Conservation (phyloP, 2,888 invertebrate genomes). For the Hecatera dysodea region DNA sequence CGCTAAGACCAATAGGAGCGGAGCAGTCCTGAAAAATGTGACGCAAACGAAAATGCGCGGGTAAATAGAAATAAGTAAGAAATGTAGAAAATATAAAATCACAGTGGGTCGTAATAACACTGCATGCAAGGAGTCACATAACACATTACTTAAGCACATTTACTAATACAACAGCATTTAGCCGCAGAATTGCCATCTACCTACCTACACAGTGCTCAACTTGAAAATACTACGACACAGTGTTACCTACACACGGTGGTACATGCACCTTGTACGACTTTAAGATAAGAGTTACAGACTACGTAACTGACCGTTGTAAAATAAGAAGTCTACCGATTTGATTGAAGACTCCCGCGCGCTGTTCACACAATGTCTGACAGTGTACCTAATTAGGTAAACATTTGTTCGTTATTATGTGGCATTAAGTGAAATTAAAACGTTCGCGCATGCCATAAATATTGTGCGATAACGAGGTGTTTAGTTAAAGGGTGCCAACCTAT, state of each 20-base stretch:
- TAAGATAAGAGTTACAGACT: constrained; percentile 5
- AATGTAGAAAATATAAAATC: too few relatives aligned
- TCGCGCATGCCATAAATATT: constrained; percentile 20
- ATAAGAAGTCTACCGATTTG: constrained; percentile 13
- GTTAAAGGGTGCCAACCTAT: not conserved
- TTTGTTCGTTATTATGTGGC: constrained; percentile 43
- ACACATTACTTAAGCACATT: too few relatives aligned
- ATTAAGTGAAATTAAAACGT: constrained; percentile 45
- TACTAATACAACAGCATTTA: not conserved
- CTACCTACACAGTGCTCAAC: not conserved
- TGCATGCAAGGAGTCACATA: not conserved
- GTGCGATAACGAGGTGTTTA: constrained; percentile 33
- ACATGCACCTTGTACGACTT: not conserved
- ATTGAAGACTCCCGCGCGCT: constrained; percentile 26
- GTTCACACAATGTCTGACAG: constrained; percentile 15
- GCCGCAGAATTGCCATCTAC: not conserved
- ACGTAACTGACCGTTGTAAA: constrained; percentile 11
- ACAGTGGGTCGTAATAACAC: too few relatives aligned
- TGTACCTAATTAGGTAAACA: constrained; percentile 30
- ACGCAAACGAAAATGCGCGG: too few relatives aligned
- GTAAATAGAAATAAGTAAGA: too few relatives aligned
- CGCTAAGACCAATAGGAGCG: too few relatives aligned
- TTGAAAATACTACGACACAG: not conserved
- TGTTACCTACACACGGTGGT: too few relatives aligned
- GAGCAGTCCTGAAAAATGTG: too few relatives aligned